Base-by-base conservation (phyloP, 2,797 vertebrate species). In the Acridotheres tristis region DNA sequence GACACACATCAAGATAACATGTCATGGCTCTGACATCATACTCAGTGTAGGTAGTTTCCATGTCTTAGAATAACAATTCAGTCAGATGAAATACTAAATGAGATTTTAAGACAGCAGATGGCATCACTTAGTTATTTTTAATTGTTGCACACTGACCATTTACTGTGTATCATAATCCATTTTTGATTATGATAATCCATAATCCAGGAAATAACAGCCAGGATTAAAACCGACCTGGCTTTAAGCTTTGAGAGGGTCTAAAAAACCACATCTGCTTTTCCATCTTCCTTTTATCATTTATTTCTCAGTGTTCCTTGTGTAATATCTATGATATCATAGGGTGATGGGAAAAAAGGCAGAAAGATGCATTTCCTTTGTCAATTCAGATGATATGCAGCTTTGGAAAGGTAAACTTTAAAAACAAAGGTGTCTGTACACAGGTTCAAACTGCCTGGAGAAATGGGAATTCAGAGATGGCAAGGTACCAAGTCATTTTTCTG, bases 21-120 rank as follows among this genome's bases (percentile, higher is more conserved):
- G 36, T 50, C 79, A 81, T 3, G 29, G 76, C n/a, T 89, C 48
- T 85, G 48, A 85, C 68, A 90, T 53, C 30, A 63, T 36, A 72
- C 21, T 43, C 38, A 29, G 32, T 12, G 13, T 58, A 86, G 48
- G 57, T 23, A 47, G 48, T 19, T 84, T 83, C 48, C 10, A 34
- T 27, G 79, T 45, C 29, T 82, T 45, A 42, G 14, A 18, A 54
- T 65, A 92, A 89, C 20, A 71, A 78, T 63, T 78, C 40, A 84
- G 55, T 72, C 36, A 72, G 85, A 85, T 29, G 38, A 30, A 95
- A 22, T 22, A 83, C 40, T 84, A 84, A 93, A 6, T 66, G 84
- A 93, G 94, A 88, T 78, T 86, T 91, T 84, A 93, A 96, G 73
- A 96, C 95, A 97, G 92, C 71, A 97, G 95, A 93, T 97, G 96